These are phyloP conservation scores for Dasypus novemcinctus DNA, from an alignment of 2,113 vertebrate species.

Conservation along the genomic window DNA sequence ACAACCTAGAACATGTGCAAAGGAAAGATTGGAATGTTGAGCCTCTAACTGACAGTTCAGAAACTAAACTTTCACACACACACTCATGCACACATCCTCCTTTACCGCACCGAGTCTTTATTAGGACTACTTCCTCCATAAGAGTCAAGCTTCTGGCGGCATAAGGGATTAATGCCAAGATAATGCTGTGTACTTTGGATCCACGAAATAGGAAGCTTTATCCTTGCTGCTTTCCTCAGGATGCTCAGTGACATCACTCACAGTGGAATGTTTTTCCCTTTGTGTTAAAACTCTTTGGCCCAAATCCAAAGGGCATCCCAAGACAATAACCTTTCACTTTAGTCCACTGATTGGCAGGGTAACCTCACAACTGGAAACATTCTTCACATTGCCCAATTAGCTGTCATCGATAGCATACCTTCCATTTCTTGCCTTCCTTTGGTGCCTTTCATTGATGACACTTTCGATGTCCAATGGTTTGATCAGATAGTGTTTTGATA, in stretches of 20 bases:
- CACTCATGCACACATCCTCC: background rate
- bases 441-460: background rate
- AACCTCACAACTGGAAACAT: background rate
- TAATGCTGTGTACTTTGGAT: conserved; percentile 53
- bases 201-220: conserved; percentile 44
- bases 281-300: conserved; percentile 56
- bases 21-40: conserved; percentile 35
- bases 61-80: conserved; percentile 29
- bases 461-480: background rate
- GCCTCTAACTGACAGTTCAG: conserved; percentile 70
- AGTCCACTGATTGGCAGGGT: background rate
- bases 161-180: conserved; percentile 54
- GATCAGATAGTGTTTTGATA: background rate
- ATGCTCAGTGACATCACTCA: conserved; percentile 51
- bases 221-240: conserved; percentile 66
- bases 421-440: background rate
- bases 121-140: background rate
- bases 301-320: conserved; percentile 58
- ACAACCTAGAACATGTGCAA: conserved; percentile 59
- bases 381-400: background rate
- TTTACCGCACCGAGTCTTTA: conserved; percentile 7
- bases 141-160: conserved; percentile 50
- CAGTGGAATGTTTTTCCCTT: conserved; percentile 51
- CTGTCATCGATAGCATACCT: background rate
- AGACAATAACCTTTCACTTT: background rate